Evolutionary conservation across 2,797 vertebrate species (phyloP).

Genomic region (Micrastur ruficollis): DNA sequence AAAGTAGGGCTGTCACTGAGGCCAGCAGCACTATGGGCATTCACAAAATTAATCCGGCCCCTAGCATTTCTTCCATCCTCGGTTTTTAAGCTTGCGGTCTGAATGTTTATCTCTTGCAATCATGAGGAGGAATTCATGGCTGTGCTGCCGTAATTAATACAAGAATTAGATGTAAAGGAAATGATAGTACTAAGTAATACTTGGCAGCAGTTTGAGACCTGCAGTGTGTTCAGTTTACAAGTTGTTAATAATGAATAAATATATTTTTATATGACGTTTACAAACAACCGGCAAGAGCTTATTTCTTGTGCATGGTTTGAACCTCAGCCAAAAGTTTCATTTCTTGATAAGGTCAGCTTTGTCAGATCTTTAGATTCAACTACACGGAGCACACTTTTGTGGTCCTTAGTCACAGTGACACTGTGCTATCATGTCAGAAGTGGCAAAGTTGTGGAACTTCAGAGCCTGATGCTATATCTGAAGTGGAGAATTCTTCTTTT

Average conservation of each 20-base stretch:
- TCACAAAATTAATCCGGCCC: neutral
- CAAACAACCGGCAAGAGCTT: slow-evolving; percentile 41
- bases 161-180: slow-evolving; percentile 46
- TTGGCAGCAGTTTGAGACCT: slow-evolving; percentile 21
- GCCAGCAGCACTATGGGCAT: neutral
- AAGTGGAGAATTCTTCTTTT: neutral
- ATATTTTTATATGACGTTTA: slow-evolving; percentile 30
- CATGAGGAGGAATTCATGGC: neutral
- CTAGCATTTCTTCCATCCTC: neutral
- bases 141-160: slow-evolving; percentile 31
- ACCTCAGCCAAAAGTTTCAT: slow-evolving; percentile 29
- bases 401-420: neutral
- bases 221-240: slow-evolving; percentile 20
- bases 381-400: slow-evolving; percentile 17
- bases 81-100: neutral
- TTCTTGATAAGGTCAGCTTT: slow-evolving; percentile 52
- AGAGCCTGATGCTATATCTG: neutral
- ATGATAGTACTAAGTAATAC: neutral
- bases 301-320: slow-evolving; percentile 25
- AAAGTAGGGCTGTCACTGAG: neutral
- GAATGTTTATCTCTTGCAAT: neutral
- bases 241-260: slow-evolving; percentile 65
- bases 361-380: slow-evolving; percentile 46
- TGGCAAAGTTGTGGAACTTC: neutral
- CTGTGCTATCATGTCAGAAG: neutral